Conservation (phyloP, 2,888 invertebrate species). For the Sceliomorpha sp. region DNA sequence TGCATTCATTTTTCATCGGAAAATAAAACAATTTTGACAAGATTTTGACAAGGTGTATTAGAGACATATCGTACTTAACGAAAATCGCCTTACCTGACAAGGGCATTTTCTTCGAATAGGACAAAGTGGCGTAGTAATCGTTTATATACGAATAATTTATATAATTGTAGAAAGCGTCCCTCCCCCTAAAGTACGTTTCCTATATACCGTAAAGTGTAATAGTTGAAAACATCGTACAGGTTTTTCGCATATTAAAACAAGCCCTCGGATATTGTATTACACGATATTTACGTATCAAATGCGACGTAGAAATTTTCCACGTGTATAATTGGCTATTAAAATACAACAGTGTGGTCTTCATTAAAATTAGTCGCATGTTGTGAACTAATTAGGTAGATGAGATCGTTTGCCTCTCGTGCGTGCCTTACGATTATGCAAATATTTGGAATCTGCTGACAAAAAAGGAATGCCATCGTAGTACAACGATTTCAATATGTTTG, state of each 20-base stretch:
- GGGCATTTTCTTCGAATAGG: too few relatives aligned
- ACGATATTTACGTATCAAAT: conserved; percentile 2
- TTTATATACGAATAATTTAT: too few relatives aligned
- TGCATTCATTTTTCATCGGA: too few relatives aligned
- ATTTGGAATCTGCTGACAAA: conserved; percentile 27
- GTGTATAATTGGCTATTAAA: conserved; percentile 28
- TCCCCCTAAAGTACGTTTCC: too few relatives aligned
- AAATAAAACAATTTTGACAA: too few relatives aligned
- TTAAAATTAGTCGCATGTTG: conserved; percentile 51
- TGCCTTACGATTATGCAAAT: conserved; percentile 20
- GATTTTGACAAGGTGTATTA: too few relatives aligned
- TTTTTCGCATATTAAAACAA: neutral
- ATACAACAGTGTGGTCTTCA: conserved; percentile 33
- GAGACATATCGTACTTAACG: too few relatives aligned
- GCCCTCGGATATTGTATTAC: conserved; percentile 4
- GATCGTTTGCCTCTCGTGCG: conserved; percentile 32
- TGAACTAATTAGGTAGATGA: conserved; percentile 48
- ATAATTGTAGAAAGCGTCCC: too few relatives aligned
- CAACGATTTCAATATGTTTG: conserved; percentile 21
- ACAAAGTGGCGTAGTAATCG: too few relatives aligned
- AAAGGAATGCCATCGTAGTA: conserved; percentile 17
- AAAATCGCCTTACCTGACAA: too few relatives aligned
- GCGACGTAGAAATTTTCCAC: neutral
- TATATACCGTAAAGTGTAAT: too few relatives aligned
- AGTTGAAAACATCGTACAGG: too few relatives aligned